A percentile compares a stretch with the other conserved stretches of the same genome.
phyloP scores from a whole-genome alignment of 2,888 invertebrate genomes.

The Bugulina stolonifera region DNA sequence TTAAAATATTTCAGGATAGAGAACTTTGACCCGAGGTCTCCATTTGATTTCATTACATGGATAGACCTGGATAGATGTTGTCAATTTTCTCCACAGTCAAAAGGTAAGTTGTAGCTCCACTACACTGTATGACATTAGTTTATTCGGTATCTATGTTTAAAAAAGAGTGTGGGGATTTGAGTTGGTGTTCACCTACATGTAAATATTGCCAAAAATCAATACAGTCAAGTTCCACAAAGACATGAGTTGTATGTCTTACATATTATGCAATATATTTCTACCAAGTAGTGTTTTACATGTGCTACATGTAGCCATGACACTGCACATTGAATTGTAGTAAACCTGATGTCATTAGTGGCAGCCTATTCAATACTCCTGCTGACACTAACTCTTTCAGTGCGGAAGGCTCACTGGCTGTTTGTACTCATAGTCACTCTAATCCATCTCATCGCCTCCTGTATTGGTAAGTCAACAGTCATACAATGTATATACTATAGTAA shows the following conservation, averaged over 20 bases:
- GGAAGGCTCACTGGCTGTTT: constrained; percentile 6
- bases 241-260: too few species aligned
- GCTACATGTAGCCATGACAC: too few species aligned
- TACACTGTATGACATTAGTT: neutral
- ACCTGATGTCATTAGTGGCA: constrained; percentile 6
- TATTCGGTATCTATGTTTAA: neutral
- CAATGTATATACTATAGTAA: too few species aligned
- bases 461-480: neutral
- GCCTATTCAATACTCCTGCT: constrained; percentile 13
- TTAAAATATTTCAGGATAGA: neutral
- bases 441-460: neutral
- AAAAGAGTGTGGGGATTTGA: neutral
- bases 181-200: neutral
- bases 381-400: neutral
- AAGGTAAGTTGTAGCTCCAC: neutral
- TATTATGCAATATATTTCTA: too few species aligned
- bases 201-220: neutral
- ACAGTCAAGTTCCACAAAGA: too few species aligned
- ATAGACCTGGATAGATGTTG: constrained; percentile 20
- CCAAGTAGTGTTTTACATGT: too few species aligned
- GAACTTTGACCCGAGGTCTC: neutral
- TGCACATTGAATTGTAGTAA: constrained; percentile 16
- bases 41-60: constrained; percentile 22
- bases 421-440: neutral
- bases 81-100: neutral